Conservation (phyloP, 2,888 invertebrate genomes). For the Anoplius nigerrimus region DNA sequence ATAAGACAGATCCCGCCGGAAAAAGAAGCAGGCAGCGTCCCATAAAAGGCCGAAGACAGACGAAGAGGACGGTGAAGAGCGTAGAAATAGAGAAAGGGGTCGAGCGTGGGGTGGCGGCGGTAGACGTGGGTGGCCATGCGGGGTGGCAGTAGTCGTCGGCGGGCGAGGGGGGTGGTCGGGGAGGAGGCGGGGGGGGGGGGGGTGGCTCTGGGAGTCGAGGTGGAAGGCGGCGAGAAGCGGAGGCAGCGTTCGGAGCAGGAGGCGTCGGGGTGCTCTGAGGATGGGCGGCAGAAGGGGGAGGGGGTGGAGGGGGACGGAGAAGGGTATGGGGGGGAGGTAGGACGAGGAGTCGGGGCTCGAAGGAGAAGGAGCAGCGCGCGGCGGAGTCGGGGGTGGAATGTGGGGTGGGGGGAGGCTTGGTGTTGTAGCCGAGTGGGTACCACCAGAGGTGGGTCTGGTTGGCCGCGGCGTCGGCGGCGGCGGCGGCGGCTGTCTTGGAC, state of each 20-base stretch:
- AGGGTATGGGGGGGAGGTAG: conserved; percentile 18
- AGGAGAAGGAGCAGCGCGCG: conserved; percentile 40
- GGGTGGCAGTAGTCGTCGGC: not conserved
- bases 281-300: conserved; percentile 22
- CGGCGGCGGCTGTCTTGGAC: conserved; percentile 74
- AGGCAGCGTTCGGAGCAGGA: conserved; percentile 33
- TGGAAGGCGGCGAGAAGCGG: conserved; percentile 27
- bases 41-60: too few relatives aligned
- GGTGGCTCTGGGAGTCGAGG: conserved; percentile 10
- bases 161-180: not conserved
- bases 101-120: not conserved
- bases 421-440: conserved; percentile 69
- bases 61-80: too few relatives aligned
- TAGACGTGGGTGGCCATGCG: not conserved
- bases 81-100: not conserved
- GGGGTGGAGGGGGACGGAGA: conserved; percentile 21
- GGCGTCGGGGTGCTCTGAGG: conserved; percentile 22
- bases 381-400: conserved; percentile 51
- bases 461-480: conserved; percentile 73
- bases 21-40: too few relatives aligned
- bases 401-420: conserved; percentile 48
- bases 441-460: conserved; percentile 74
- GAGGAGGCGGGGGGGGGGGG: not conserved
- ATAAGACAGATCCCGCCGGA: too few relatives aligned
- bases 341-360: conserved; percentile 26